Evolutionary conservation across 2,113 vertebrate species (phyloP).

Genomic region (Muscicapa adusta): DNA sequence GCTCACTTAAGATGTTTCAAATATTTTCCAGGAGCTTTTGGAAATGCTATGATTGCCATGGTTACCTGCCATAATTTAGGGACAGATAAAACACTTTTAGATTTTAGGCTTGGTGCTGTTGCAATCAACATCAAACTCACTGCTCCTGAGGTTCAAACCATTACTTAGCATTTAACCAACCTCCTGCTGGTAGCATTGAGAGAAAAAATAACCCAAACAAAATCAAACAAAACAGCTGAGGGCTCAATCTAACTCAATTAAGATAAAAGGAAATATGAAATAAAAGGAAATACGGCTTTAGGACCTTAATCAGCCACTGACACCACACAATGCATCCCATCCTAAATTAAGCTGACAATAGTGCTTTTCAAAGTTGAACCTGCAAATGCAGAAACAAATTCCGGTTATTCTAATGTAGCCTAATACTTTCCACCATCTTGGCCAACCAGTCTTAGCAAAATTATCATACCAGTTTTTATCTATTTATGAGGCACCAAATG

Average conservation of each 20-base stretch:
- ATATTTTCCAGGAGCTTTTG: background rate
- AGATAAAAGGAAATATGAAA: background rate
- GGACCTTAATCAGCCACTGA: background rate
- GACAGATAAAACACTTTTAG: background rate
- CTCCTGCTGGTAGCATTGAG: background rate
- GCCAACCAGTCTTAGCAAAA: background rate
- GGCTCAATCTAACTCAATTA: background rate
- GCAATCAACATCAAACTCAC: background rate
- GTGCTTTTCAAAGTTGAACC: background rate
- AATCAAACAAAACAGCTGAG: background rate
- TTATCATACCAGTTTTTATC: background rate
- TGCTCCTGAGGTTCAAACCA: background rate
- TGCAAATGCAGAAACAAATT: background rate
- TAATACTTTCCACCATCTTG: background rate
- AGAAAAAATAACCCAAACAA: background rate
- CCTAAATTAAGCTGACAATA: background rate
- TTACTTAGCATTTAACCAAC: background rate
- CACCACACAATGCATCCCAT: background rate
- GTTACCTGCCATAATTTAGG: conserved; percentile 16
- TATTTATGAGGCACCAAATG: background rate
- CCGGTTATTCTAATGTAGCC: background rate
- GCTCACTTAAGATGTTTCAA: background rate
- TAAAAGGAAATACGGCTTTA: background rate
- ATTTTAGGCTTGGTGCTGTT: background rate
- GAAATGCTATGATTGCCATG: background rate